Percentiles rank a stretch among this genome's conserved stretches.
Evolutionary conservation across 2,888 invertebrate species (phyloP).

Genomic region (Oxycera nigricornis): DNA sequence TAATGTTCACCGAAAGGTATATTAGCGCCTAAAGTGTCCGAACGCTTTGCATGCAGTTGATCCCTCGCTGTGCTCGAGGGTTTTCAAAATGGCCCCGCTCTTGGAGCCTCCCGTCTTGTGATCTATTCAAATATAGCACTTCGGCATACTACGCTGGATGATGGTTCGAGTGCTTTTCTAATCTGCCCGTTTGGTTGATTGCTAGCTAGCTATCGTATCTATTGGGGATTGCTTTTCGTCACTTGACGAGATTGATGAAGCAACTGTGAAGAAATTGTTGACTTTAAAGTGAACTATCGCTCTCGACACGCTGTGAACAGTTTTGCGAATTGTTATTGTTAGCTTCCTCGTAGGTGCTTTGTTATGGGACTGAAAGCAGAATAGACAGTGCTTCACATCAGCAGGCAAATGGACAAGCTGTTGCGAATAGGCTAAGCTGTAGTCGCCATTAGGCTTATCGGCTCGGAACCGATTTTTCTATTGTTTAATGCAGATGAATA

Average conservation of each 20-base stretch:
- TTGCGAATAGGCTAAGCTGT: too few relatives aligned
- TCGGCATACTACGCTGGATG: background rate
- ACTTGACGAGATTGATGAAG: slow-evolving; percentile 20
- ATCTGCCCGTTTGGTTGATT: too few relatives aligned
- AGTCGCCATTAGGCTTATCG: slow-evolving; percentile 25
- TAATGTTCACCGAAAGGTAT: slow-evolving; percentile 18
- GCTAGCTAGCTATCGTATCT: too few relatives aligned
- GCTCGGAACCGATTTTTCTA: slow-evolving; percentile 25
- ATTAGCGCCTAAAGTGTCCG: slow-evolving; percentile 15
- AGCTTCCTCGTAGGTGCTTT: slow-evolving; percentile 6
- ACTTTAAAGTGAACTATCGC: background rate
- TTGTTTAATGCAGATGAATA: background rate
- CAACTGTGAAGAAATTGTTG: background rate
- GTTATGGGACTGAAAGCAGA: too few relatives aligned
- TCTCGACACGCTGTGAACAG: background rate
- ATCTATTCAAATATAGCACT: slow-evolving; percentile 5
- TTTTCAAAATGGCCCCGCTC: too few relatives aligned
- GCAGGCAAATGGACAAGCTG: too few relatives aligned
- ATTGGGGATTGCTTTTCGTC: slow-evolving; percentile 5
- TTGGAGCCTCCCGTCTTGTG: background rate
- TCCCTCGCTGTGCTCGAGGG: too few relatives aligned
- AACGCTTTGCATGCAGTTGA: slow-evolving; percentile 10
- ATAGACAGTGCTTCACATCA: too few relatives aligned
- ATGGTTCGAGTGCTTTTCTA: background rate
- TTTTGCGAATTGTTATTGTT: slow-evolving; percentile 14